Conservation (phyloP, 2,888 invertebrate species). For the Synergus itoensis region DNA sequence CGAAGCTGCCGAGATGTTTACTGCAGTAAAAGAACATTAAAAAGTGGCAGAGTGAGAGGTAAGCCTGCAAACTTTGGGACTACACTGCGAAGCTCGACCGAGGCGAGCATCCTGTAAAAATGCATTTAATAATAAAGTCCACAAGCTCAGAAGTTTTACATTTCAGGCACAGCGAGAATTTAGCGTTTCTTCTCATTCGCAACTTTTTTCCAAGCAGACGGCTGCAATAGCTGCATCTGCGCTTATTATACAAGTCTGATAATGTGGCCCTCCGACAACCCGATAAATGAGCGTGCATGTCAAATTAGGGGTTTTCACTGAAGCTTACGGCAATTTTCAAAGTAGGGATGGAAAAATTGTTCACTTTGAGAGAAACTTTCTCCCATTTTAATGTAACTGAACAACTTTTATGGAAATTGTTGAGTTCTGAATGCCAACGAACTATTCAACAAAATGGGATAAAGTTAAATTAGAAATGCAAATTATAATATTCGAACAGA, state of each 20-base stretch:
- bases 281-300: not conserved
- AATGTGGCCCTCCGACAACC: conserved; percentile 3
- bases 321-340: conserved; percentile 12
- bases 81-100: conserved; percentile 24
- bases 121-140: conserved; percentile 39
- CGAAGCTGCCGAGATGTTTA: conserved; percentile 37
- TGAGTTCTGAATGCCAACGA: not conserved
- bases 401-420: not conserved
- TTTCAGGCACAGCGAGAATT: conserved; percentile 36
- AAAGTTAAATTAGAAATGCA: not conserved
- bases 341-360: not conserved
- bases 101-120: conserved; percentile 36
- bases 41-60: conserved; percentile 28
- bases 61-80: conserved; percentile 30
- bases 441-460: not conserved
- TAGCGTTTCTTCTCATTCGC: conserved; percentile 34
- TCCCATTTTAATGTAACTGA: not conserved
- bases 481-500: not conserved
- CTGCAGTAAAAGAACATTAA: conserved; percentile 25
- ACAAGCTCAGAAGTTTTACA: conserved; percentile 33
- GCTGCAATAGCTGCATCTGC: conserved; percentile 24
- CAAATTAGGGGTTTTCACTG: conserved; percentile 15
- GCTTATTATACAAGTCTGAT: conserved; percentile 38
- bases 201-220: conserved; percentile 35
- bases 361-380: conserved; percentile 2